Percentiles rank a stretch among this genome's conserved stretches.
These are phyloP conservation scores for Pardosa pseudoannulata DNA, from an alignment of 2,888 invertebrate species.

Conservation along the genomic window DNA sequence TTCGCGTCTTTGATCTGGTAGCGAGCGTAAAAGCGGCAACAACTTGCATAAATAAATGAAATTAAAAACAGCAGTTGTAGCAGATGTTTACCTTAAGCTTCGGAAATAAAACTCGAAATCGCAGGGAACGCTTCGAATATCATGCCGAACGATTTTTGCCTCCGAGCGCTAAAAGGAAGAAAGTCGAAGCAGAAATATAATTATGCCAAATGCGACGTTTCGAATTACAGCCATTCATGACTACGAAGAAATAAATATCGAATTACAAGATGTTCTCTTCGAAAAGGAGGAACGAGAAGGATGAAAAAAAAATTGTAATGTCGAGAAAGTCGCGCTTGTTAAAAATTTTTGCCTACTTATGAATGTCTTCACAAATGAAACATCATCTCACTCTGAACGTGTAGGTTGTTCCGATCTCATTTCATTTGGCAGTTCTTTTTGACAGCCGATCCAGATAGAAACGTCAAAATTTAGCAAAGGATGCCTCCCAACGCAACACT, in stretches of 20 bases:
- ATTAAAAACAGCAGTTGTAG: constrained; percentile 13
- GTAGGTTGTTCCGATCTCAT: no score
- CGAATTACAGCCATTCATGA: constrained; percentile 64
- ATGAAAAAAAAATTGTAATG: neutral
- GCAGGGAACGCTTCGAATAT: constrained; percentile 46
- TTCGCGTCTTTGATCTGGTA: neutral
- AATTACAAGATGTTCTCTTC: constrained; percentile 48
- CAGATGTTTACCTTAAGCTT: constrained; percentile 16
- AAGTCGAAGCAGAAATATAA: constrained; percentile 68
- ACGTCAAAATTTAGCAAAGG: no score
- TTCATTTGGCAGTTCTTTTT: no score
- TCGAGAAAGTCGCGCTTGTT: constrained; percentile 63
- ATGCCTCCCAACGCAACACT: no score
- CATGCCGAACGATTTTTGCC: constrained; percentile 66
- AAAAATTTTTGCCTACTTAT: constrained; percentile 59
- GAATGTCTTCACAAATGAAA: constrained; percentile 49
- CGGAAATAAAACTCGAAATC: constrained; percentile 48
- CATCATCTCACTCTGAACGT: neutral
- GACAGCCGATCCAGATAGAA: no score
- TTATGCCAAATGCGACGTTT: constrained; percentile 67
- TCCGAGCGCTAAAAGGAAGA: constrained; percentile 33
- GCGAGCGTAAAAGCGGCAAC: neutral
- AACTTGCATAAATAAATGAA: constrained; percentile 23
- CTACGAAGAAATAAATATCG: constrained; percentile 57
- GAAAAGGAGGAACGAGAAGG: neutral